These are phyloP conservation scores for Odontamblyopus lacepedii DNA, from an alignment of 2,797 vertebrate species.

Conservation along the genomic window DNA sequence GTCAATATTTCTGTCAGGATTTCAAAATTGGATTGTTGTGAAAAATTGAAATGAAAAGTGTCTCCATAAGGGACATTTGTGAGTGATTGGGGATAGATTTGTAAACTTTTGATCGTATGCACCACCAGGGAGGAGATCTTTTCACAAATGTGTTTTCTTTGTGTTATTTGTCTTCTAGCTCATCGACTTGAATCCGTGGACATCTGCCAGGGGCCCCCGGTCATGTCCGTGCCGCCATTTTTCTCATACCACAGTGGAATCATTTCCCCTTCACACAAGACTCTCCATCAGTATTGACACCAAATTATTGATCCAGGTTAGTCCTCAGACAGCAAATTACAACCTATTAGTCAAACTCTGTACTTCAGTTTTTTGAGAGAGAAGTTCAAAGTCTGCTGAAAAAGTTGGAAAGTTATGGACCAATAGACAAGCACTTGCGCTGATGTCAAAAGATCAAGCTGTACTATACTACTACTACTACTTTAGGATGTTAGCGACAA, in stretches of 20 bases:
- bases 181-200: slow-evolving; percentile 68
- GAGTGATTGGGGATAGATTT: slow-evolving; percentile 26
- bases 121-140: slow-evolving; percentile 18
- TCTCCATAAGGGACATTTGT: slow-evolving; percentile 32
- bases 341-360: slow-evolving; percentile 72
- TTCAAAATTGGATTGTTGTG: slow-evolving; percentile 55
- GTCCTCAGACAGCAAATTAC: slow-evolving; percentile 59
- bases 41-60: slow-evolving; percentile 40
- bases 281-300: slow-evolving; percentile 77
- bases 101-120: slow-evolving; percentile 43
- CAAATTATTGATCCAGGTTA: slow-evolving; percentile 63
- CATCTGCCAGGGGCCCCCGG: slow-evolving; percentile 55
- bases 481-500: no score
- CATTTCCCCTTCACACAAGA: slow-evolving; percentile 54
- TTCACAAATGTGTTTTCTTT: slow-evolving; percentile 17
- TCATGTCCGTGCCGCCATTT: slow-evolving; percentile 66
- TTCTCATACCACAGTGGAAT: slow-evolving; percentile 75
- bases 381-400: slow-evolving; percentile 41
- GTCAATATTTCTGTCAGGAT: slow-evolving; percentile 64
- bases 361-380: slow-evolving; percentile 48
- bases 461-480: no score
- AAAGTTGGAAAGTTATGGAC: neutral
- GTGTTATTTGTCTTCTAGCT: slow-evolving; percentile 53
- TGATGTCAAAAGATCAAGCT: no score
- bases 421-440: neutral